Evolutionary conservation across 2,113 vertebrate genomes (phyloP).

Genomic region (Rhipidura dahli): DNA sequence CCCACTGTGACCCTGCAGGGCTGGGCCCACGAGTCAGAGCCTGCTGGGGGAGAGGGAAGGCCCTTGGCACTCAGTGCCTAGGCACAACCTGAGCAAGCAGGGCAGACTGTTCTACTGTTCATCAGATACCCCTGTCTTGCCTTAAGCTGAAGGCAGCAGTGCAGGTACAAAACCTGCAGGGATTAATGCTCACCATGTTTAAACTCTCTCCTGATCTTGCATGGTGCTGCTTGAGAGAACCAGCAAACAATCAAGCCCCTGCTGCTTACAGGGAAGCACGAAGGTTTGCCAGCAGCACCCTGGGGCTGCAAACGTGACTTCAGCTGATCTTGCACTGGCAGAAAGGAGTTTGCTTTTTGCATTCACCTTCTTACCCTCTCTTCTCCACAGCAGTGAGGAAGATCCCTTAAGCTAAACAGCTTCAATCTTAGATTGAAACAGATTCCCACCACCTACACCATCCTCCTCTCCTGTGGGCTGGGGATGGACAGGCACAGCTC

Average conservation of each 20-base stretch:
- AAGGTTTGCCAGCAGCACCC: background rate
- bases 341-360: background rate
- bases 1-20: rapidly evolving
- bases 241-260: background rate
- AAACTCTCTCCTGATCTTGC: background rate
- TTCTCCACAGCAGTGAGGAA: background rate
- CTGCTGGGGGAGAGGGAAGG: background rate
- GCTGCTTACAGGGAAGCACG: background rate
- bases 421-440: background rate
- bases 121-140: background rate
- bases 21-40: rapidly evolving
- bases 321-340: background rate
- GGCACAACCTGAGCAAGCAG: background rate
- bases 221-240: background rate
- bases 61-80: background rate
- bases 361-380: background rate
- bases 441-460: background rate
- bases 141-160: background rate
- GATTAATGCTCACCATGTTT: background rate
- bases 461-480: background rate
- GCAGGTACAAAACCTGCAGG: background rate
- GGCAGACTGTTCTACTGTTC: background rate
- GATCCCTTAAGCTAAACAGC: background rate
- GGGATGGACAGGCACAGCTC: background rate
- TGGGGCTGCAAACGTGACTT: background rate